Evolutionary conservation across 1,140 invertebrate species (phyloP), one percentile per base, ranked within the genome.

Genomic region (Calliphora vicina): DNA sequence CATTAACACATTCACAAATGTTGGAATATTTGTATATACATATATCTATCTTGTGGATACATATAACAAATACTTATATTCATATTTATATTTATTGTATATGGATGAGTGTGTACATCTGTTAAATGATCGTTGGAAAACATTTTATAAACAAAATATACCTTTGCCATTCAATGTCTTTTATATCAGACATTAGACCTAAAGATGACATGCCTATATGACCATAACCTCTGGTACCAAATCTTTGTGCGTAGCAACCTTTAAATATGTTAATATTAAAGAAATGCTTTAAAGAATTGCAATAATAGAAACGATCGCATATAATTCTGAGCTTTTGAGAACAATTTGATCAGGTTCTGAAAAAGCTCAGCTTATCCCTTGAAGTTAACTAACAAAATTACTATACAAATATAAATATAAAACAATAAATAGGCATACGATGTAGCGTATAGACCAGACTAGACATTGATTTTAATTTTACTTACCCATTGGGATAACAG

Each of bases 151-250:
- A 6, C 35, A 50, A 50, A 50, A 96, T 96, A 91, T 97, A 95
- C 96, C 97, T 91, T 91, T 94, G 93, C 91, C 92, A 93, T 87
- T 94, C 93, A 89, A 90, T 83, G 89, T 94, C 93, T 91, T 91
- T 93, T 90, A 94, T 92, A 92, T 94, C 94, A 89, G 93, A 94
- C 91, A 93, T 94, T 86, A 94, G 92, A 84, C 93, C 94, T 86
- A 94, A 91, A 87, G 93, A 92, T 85, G 95, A 95, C 86, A 96
- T 96, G 85, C 95, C 93, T 80, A 96, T 95, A 91, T 97, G 97
- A 86, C 97, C 97, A 91, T 97, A 95, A 84, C 97, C 97, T 91
- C 97, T 95, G 84, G 96, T 96, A 73, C 85, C 84, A 85, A 85
- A 86, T 91, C 94, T 95, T 92, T 95, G 94, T 87, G 94, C 93